Conservation (phyloP, 2,113 vertebrate species). For the Rhizomys pruinosus region DNA sequence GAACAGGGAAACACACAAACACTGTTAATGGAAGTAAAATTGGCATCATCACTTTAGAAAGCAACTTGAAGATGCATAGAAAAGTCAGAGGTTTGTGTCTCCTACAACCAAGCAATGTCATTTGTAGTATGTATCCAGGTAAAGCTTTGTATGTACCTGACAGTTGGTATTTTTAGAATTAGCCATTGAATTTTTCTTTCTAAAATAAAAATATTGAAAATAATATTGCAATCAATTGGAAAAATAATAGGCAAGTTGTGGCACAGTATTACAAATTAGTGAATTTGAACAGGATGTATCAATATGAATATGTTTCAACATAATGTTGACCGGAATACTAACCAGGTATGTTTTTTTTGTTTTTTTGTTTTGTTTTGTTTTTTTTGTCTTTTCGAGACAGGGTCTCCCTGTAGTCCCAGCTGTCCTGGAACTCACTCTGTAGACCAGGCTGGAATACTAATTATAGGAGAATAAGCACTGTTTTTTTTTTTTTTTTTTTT, state of each 20-base stretch:
- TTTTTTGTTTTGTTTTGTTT: too few species aligned
- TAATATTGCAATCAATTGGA: not conserved
- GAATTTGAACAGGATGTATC: not conserved
- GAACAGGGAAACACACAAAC: not conserved
- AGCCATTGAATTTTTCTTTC: not conserved
- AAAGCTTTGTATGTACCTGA: not conserved
- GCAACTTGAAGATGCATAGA: not conserved
- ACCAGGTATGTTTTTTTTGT: too few species aligned
- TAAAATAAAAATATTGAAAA: slow-evolving; percentile 26
- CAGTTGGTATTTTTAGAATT: slow-evolving; percentile 9
- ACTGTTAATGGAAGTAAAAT: not conserved
- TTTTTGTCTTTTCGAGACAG: too few species aligned
- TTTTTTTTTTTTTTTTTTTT: too few species aligned
- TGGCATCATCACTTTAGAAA: not conserved
- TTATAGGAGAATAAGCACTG: not conserved
- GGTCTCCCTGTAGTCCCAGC: too few species aligned
- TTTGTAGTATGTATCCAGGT: not conserved
- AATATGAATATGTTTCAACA: slow-evolving; percentile 2
- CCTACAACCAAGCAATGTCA: not conserved
- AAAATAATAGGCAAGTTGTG: not conserved
- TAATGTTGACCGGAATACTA: not conserved
- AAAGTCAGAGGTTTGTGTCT: not conserved
- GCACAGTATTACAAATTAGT: not conserved
- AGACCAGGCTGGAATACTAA: not conserved
- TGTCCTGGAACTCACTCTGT: too few species aligned